These are phyloP conservation scores for Littorina saxatilis DNA, from an alignment of 1,140 invertebrate genomes.

Conservation along the genomic window DNA sequence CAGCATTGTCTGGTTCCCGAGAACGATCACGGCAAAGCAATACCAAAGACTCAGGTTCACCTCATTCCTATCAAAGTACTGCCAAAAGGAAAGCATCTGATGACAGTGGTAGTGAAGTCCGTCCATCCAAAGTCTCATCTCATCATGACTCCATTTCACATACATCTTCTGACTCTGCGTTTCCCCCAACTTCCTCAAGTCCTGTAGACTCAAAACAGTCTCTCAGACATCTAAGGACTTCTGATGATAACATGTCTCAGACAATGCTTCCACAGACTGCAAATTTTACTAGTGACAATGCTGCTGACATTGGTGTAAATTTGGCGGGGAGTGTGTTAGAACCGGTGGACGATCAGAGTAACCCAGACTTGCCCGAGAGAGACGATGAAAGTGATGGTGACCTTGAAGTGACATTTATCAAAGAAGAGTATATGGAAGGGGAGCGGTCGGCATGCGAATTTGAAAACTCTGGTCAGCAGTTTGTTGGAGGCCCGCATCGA, in stretches of 20 bases:
- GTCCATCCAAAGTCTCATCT: constrained; percentile 22
- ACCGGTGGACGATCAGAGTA: constrained; percentile 30
- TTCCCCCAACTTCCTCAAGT: constrained; percentile 2
- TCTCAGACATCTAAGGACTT: background rate
- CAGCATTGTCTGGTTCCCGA: constrained; percentile 33
- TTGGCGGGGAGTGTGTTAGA: constrained; percentile 32
- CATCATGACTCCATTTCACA: constrained; percentile 1
- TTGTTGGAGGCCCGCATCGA: constrained; percentile 26
- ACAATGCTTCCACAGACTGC: constrained; percentile 35
- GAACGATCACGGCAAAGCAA: constrained; percentile 11
- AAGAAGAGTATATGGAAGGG: constrained; percentile 44
- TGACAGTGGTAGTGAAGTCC: background rate
- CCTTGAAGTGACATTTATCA: constrained; percentile 51
- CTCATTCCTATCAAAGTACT: constrained; percentile 37
- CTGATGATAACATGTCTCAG: background rate
- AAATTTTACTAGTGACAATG: constrained; percentile 12
- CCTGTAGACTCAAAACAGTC: constrained; percentile 25
- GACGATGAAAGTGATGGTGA: constrained; percentile 47
- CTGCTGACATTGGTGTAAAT: constrained; percentile 28
- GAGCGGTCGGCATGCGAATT: constrained; percentile 33
- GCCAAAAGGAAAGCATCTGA: constrained; percentile 41
- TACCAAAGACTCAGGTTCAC: constrained; percentile 29
- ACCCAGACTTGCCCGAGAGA: constrained; percentile 1
- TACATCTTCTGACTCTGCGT: background rate
- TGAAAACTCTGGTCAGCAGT: constrained; percentile 36